Evolutionary conservation across 2,113 vertebrate genomes (phyloP).

Genomic region (Beaufortia kweichowensis): DNA sequence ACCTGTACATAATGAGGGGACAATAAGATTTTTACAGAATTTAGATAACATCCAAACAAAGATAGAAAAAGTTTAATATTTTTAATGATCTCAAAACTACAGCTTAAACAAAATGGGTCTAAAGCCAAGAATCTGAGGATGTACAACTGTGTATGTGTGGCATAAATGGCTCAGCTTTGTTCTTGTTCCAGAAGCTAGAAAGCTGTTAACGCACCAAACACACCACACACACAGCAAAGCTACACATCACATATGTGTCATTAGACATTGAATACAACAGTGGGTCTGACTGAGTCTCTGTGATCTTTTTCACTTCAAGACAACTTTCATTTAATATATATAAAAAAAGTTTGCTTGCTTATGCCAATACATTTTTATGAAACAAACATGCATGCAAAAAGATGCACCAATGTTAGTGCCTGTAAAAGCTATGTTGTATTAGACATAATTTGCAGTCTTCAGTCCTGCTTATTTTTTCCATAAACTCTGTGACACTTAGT

Average conservation of each 20-base stretch:
- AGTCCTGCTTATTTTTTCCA: too few species aligned
- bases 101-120: background rate
- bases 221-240: background rate
- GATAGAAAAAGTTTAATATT: too few species aligned
- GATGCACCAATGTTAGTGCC: too few species aligned
- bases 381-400: too few species aligned
- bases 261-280: constrained; percentile 21
- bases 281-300: background rate
- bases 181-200: constrained; percentile 42
- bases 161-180: constrained; percentile 30
- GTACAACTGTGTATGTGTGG: background rate
- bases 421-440: too few species aligned
- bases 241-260: constrained; percentile 10
- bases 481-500: too few species aligned
- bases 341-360: too few species aligned
- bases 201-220: constrained; percentile 24
- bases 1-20: constrained; percentile 73
- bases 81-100: background rate
- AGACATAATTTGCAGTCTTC: too few species aligned
- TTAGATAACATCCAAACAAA: background rate
- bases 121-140: too few species aligned
- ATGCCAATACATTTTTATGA: too few species aligned
- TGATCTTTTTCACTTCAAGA: background rate
- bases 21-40: background rate
- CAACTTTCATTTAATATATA: too few species aligned